Percentiles rank a stretch among this genome's conserved stretches.
Evolutionary conservation across 2,113 vertebrate genomes (phyloP).

Genomic region (Vireo altiloquus): DNA sequence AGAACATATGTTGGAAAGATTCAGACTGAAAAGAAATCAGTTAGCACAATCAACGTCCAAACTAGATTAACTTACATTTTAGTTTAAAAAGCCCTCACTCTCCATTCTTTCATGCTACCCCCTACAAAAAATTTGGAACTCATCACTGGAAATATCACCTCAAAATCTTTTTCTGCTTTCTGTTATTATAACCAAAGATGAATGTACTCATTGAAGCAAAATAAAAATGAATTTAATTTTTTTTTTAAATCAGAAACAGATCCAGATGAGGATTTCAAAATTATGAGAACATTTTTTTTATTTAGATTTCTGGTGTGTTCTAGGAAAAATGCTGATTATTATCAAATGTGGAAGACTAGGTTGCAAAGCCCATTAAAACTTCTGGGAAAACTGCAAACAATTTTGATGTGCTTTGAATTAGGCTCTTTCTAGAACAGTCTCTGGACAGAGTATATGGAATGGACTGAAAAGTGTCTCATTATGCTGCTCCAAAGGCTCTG

Average conservation of each 20-base stretch:
- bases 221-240: constrained; percentile 9
- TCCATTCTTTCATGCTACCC: background rate
- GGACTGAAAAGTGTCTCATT: background rate
- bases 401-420: constrained; percentile 16
- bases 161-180: constrained; percentile 28
- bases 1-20: background rate
- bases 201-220: constrained; percentile 4
- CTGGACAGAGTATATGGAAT: background rate
- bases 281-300: background rate
- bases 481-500: background rate
- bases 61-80: constrained; percentile 4
- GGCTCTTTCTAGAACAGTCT: background rate
- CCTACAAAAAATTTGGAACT: constrained; percentile 11
- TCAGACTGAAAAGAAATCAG: background rate
- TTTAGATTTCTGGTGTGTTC: constrained; percentile 29
- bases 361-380: background rate
- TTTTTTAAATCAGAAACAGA: constrained; percentile 41
- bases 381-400: constrained; percentile 3
- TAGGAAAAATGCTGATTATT: constrained; percentile 32
- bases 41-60: background rate
- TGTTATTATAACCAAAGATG: constrained; percentile 35
- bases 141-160: constrained; percentile 31
- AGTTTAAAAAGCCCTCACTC: background rate
- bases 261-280: constrained; percentile 25
- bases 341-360: constrained; percentile 34